phyloP scores from a whole-genome alignment of 2,888 invertebrate species.

The Heteromyza rotundicornis region DNA sequence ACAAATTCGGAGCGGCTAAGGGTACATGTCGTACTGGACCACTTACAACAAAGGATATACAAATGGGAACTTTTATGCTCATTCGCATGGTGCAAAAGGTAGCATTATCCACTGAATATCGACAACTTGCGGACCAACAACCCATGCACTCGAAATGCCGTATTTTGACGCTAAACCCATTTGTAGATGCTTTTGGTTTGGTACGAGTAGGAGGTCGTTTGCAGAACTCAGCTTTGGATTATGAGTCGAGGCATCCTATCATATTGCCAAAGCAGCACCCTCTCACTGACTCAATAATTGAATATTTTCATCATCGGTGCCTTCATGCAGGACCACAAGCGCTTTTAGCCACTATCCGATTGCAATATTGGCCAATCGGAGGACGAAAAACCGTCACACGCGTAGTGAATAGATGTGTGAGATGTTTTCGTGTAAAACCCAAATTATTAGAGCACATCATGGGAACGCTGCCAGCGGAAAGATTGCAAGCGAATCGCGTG shows the following conservation, averaged over 20 bases:
- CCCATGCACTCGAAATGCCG: constrained; percentile 10
- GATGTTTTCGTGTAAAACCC: constrained; percentile 8
- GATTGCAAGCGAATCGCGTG: neutral
- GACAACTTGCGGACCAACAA: neutral
- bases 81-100: neutral
- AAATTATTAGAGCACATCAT: constrained; percentile 1
- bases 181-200: constrained; percentile 21
- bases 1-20: too few species aligned
- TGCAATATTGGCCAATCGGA: constrained; percentile 28
- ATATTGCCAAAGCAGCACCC: constrained; percentile 20
- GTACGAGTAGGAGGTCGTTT: constrained; percentile 22
- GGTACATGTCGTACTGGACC: too few species aligned
- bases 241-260: constrained; percentile 21
- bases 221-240: constrained; percentile 17
- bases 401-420: constrained; percentile 9
- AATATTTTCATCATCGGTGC: constrained; percentile 4
- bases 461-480: neutral
- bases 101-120: constrained; percentile 8
- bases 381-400: constrained; percentile 16
- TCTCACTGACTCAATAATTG: constrained; percentile 3
- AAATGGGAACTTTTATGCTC: neutral
- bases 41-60: neutral
- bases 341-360: constrained; percentile 17
- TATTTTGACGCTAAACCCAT: constrained; percentile 18
- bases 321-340: constrained; percentile 21